Conservation (phyloP, 1,140 invertebrate genomes). For the Apis mellifera region DNA sequence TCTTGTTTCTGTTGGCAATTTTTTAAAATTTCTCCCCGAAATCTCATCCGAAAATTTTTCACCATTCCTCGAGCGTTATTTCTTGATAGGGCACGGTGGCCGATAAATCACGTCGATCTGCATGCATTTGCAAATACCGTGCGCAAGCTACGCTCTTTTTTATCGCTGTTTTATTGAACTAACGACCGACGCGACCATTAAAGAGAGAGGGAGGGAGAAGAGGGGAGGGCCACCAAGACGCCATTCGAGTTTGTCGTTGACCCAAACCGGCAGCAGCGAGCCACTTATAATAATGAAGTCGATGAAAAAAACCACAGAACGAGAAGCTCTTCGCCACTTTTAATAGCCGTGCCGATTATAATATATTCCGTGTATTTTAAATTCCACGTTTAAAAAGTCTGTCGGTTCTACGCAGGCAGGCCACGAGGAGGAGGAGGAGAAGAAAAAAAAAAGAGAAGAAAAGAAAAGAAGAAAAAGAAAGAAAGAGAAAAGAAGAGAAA, state of each 20-base stretch:
- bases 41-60: background rate
- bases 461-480: too few relatives aligned
- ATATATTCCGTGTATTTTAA: conserved; percentile 32
- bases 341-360: conserved; percentile 36
- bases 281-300: conserved; percentile 39
- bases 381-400: conserved; percentile 1
- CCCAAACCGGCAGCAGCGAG: background rate
- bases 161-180: conserved; percentile 28
- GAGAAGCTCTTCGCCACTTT: background rate
- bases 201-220: too few relatives aligned
- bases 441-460: too few relatives aligned
- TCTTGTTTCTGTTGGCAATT: too few relatives aligned
- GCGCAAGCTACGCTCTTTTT: conserved; percentile 15
- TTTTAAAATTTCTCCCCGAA: too few relatives aligned
- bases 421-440: background rate
- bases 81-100: background rate
- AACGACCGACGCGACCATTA: conserved; percentile 32
- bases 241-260: conserved; percentile 28
- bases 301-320: conserved; percentile 1
- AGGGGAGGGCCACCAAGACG: background rate
- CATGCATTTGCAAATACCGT: conserved; percentile 62
- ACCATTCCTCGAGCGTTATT: background rate
- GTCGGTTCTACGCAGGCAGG: background rate
- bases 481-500: background rate
- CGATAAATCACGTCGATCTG: conserved; percentile 38